phyloP scores from a whole-genome alignment of 2,113 vertebrate genomes.

The Sinosuthora webbiana region DNA sequence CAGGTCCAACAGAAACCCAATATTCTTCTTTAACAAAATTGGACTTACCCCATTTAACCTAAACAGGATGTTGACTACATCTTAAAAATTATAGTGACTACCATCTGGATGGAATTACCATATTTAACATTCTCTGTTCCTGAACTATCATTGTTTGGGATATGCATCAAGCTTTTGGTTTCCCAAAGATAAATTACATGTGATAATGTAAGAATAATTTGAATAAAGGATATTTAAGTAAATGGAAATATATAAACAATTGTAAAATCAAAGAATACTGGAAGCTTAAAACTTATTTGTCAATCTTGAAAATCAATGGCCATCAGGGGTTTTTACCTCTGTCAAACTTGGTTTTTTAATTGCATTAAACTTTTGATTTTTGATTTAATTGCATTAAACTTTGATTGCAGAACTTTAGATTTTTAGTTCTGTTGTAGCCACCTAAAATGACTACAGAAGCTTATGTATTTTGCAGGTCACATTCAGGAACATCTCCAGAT shows the following conservation, averaged over 20 bases:
- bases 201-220: background rate
- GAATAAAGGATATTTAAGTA: background rate
- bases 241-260: background rate
- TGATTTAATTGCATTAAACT: too few species aligned
- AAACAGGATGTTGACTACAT: background rate
- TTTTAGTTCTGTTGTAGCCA: background rate
- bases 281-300: background rate
- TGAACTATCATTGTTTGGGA: background rate
- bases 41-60: background rate
- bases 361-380: background rate
- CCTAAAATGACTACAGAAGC: background rate
- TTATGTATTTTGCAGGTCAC: conserved; percentile 81
- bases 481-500: conserved; percentile 95
- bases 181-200: background rate
- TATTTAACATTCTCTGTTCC: background rate
- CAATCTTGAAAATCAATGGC: background rate
- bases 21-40: background rate
- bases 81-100: background rate
- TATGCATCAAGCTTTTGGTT: background rate
- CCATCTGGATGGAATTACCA: background rate
- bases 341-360: background rate
- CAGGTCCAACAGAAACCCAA: background rate
- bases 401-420: background rate
- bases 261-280: background rate
- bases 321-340: background rate